These are phyloP conservation scores for Heterochromis multidens DNA, from an alignment of 2,113 vertebrate species.

Conservation along the genomic window DNA sequence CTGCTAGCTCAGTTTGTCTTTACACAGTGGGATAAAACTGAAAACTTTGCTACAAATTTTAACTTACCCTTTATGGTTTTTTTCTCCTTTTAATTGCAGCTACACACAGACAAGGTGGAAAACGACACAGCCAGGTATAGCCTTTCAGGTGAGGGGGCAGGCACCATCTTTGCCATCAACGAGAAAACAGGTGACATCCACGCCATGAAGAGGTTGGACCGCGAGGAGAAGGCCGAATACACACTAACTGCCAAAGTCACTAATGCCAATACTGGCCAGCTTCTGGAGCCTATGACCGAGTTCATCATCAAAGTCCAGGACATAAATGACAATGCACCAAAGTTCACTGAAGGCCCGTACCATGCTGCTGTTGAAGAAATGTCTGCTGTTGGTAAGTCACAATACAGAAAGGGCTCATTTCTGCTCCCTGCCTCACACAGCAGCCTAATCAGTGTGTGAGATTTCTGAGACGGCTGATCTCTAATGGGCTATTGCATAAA, in stretches of 20 bases:
- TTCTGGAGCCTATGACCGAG: conserved; percentile 93
- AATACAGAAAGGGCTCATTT: background rate
- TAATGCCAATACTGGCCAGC: conserved; percentile 88
- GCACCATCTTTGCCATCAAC: conserved; percentile 98
- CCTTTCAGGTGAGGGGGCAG: conserved; percentile 93
- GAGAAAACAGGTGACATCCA: conserved; percentile 97
- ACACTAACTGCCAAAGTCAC: conserved; percentile 93
- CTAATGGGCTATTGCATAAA: conserved; percentile 55
- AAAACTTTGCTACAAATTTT: background rate
- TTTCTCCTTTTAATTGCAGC: conserved; percentile 70
- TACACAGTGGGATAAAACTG: background rate
- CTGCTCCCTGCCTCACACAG: background rate
- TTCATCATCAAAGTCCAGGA: conserved; percentile 99
- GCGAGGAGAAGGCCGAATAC: conserved; percentile 98
- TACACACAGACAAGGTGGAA: conserved; percentile 94
- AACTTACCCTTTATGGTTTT: background rate
- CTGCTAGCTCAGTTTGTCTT: background rate
- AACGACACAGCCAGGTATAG: conserved; percentile 89
- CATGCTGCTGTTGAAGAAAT: conserved; percentile 92
- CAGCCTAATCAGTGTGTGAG: conserved; percentile 42
- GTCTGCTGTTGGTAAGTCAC: conserved; percentile 91
- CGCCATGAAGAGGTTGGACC: conserved; percentile 97
- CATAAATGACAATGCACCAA: conserved; percentile 98
- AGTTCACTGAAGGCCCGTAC: conserved; percentile 92
- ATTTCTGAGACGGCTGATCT: conserved; percentile 44